Evolutionary conservation across 1,140 invertebrate genomes (phyloP).

Genomic region (Hycleus cichorii): DNA sequence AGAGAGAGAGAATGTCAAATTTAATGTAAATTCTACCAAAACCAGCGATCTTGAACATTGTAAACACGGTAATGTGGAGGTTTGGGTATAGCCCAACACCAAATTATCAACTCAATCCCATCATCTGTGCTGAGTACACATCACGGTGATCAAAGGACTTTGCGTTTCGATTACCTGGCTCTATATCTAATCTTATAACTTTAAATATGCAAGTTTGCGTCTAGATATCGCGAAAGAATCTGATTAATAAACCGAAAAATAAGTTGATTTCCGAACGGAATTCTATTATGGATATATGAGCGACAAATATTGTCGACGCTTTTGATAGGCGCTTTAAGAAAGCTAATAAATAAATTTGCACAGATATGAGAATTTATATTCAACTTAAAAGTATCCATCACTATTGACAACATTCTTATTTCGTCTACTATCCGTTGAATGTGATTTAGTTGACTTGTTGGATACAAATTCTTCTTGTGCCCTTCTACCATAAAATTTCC

Average conservation of each 20-base stretch:
- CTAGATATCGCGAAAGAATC: constrained; percentile 7
- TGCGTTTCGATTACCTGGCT: constrained; percentile 29
- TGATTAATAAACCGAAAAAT: constrained; percentile 21
- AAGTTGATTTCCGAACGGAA: neutral
- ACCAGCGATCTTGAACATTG: constrained; percentile 37
- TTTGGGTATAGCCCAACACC: constrained; percentile 31
- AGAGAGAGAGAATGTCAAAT: constrained; percentile 15
- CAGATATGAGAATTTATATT: no score
- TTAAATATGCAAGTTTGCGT: constrained; percentile 17
- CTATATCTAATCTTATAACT: constrained; percentile 23
- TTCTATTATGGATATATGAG: no score
- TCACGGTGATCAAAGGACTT: constrained; percentile 30
- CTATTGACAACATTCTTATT: no score
- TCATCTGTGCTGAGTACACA: constrained; percentile 32
- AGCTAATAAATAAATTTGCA: no score
- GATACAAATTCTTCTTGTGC: neutral
- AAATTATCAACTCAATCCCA: constrained; percentile 36
- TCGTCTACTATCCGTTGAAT: no score
- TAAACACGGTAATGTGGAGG: constrained; percentile 33
- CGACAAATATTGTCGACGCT: no score
- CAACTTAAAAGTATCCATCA: no score
- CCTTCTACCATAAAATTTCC: no score
- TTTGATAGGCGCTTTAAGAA: no score
- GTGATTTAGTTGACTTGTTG: no score
- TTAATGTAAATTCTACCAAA: constrained; percentile 33